Evolutionary conservation across 1,140 invertebrate genomes (phyloP).

Genomic region (Chironomus tepperi): DNA sequence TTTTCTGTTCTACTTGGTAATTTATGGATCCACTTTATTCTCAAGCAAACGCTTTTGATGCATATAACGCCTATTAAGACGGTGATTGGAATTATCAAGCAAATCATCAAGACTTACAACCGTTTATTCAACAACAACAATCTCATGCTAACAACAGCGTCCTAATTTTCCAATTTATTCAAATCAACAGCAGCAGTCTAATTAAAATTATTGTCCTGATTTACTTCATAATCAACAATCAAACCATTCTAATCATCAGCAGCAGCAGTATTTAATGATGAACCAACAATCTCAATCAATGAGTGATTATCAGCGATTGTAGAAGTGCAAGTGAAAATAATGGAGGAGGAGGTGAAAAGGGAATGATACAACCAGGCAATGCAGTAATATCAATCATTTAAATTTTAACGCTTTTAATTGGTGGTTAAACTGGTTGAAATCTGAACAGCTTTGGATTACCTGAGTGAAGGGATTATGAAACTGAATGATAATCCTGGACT

Average conservation of each 20-base stretch:
- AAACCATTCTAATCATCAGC: constrained; percentile 32
- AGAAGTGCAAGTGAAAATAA: constrained; percentile 36
- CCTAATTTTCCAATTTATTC: constrained; percentile 28
- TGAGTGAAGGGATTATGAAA: constrained; percentile 16
- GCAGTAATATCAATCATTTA: constrained; percentile 27
- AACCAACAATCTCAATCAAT: constrained; percentile 24
- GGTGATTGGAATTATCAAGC: constrained; percentile 27
- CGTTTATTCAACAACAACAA: neutral
- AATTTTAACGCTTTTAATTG: neutral
- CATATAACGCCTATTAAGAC: neutral
- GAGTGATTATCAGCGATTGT: constrained; percentile 29
- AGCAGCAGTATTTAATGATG: constrained; percentile 25
- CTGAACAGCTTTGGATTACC: constrained; percentile 24
- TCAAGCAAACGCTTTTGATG: neutral
- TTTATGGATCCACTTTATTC: constrained; percentile 5
- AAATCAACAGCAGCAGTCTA: constrained; percentile 31
- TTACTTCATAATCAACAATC: neutral
- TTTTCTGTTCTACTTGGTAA: neutral
- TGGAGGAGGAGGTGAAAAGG: constrained; percentile 33
- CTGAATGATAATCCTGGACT: constrained; percentile 26
- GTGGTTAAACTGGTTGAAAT: constrained; percentile 15
- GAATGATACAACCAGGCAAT: constrained; percentile 38
- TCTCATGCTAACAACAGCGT: constrained; percentile 7
- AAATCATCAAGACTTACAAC: constrained; percentile 28
- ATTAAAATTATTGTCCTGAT: constrained; percentile 24